These are phyloP conservation scores for Sebastes taczanowskii DNA, from an alignment of 2,797 vertebrate genomes.

Conservation along the genomic window DNA sequence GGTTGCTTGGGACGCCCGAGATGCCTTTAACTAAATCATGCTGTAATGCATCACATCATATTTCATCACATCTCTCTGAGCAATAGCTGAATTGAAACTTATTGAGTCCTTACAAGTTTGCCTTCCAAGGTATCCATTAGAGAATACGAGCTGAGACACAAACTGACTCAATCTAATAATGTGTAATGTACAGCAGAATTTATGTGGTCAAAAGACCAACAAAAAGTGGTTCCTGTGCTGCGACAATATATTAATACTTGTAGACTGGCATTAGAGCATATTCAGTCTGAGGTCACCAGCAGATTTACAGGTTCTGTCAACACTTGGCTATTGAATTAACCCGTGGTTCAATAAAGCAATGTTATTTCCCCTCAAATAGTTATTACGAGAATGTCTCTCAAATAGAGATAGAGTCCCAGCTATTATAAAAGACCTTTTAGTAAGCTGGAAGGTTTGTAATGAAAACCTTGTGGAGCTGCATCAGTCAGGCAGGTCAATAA, in stretches of 20 bases:
- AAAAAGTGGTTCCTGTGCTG: neutral
- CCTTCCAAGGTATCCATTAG: conserved; percentile 25
- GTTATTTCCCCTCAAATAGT: conserved; percentile 65
- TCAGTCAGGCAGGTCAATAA: conserved; percentile 76
- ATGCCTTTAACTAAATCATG: conserved; percentile 40
- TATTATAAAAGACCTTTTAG: conserved; percentile 74
- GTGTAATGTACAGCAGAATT: neutral
- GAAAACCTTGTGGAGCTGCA: conserved; percentile 69
- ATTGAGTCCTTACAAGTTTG: conserved; percentile 38
- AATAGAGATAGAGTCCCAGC: conserved; percentile 57
- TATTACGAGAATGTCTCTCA: conserved; percentile 63
- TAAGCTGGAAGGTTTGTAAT: conserved; percentile 70
- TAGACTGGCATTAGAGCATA: conserved; percentile 4
- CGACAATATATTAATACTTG: conserved; percentile 6
- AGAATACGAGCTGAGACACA: conserved; percentile 23
- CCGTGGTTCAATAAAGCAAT: conserved; percentile 56
- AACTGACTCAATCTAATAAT: conserved; percentile 30
- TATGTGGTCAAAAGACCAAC: neutral
- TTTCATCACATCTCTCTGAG: conserved; percentile 43
- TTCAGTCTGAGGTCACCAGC: conserved; percentile 21
- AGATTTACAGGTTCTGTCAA: conserved; percentile 55
- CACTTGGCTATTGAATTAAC: conserved; percentile 55
- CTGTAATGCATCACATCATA: conserved; percentile 41
- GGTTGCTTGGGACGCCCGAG: neutral
- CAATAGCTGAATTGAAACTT: conserved; percentile 30